Evolutionary conservation across 2,888 invertebrate species (phyloP).

Genomic region (Argyresthia goedartella): DNA sequence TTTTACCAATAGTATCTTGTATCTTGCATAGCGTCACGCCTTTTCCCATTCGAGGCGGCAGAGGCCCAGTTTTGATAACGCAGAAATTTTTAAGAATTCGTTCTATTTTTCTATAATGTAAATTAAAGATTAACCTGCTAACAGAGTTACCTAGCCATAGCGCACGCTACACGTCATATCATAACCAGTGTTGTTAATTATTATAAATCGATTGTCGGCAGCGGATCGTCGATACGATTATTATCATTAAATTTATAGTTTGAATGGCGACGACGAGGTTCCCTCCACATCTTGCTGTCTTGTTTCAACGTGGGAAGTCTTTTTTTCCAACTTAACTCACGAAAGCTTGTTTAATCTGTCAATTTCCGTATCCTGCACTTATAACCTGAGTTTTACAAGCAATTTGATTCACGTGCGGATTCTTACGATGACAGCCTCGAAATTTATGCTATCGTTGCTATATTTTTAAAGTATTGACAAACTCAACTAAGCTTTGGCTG

Average conservation of each 20-base stretch:
- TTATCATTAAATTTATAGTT: conserved; percentile 54
- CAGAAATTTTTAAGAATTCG: no score
- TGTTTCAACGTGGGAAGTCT: not conserved
- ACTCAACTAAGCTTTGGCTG: not conserved
- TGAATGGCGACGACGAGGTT: conserved; percentile 13
- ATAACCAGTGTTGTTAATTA: conserved; percentile 38
- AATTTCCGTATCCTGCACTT: no score
- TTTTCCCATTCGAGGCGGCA: no score
- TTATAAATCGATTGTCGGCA: conserved; percentile 44
- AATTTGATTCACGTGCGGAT: no score
- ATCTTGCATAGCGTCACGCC: no score
- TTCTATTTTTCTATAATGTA: not conserved
- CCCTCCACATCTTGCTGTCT: conserved; percentile 7
- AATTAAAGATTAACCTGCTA: not conserved
- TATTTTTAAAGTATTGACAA: not conserved
- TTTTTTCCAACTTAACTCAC: not conserved
- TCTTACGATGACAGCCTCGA: not conserved
- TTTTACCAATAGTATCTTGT: no score
- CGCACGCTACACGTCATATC: not conserved
- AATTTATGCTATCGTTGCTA: not conserved
- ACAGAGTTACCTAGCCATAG: no score
- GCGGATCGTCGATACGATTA: conserved; percentile 35
- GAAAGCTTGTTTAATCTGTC: no score
- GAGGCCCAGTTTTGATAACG: no score
- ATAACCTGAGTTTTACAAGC: no score